phyloP scores from a whole-genome alignment of 2,888 invertebrate species.

The Chironomus riparius region DNA sequence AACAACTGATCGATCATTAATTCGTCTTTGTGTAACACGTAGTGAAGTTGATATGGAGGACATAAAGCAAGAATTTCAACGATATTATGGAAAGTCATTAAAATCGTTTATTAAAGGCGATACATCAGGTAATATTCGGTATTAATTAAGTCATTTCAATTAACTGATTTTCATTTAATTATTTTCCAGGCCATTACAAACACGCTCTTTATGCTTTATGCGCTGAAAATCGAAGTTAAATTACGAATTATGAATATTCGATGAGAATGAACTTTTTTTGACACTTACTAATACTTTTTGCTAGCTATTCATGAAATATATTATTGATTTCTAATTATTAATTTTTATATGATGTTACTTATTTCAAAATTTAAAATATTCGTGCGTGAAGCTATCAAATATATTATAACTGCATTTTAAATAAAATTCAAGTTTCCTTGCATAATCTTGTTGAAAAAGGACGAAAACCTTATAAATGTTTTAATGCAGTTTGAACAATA shows the following conservation, averaged over 20 bases:
- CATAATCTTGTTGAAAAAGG: too few species aligned
- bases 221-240: conserved; percentile 39
- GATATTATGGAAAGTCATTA: conserved; percentile 63
- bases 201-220: conserved; percentile 68
- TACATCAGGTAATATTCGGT: not conserved
- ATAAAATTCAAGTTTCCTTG: too few species aligned
- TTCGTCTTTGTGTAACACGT: conserved; percentile 74
- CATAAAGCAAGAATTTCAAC: conserved; percentile 69
- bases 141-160: conserved; percentile 34
- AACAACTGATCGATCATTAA: conserved; percentile 77
- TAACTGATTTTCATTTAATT: conserved; percentile 55
- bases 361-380: too few species aligned
- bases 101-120: conserved; percentile 38
- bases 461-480: too few species aligned
- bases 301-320: not conserved
- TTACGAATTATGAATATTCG: not conserved
- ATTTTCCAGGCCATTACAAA: conserved; percentile 63
- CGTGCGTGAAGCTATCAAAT: too few species aligned
- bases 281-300: not conserved
- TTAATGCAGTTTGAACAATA: too few species aligned
- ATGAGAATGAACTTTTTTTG: not conserved
- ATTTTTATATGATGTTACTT: not conserved
- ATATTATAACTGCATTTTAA: too few species aligned
- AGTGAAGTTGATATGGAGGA: conserved; percentile 78
- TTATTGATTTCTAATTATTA: not conserved